Evolutionary conservation across 2,888 invertebrate genomes (phyloP), one percentile per base, ranked within the genome.

Genomic region (Carterocephalus palaemon): DNA sequence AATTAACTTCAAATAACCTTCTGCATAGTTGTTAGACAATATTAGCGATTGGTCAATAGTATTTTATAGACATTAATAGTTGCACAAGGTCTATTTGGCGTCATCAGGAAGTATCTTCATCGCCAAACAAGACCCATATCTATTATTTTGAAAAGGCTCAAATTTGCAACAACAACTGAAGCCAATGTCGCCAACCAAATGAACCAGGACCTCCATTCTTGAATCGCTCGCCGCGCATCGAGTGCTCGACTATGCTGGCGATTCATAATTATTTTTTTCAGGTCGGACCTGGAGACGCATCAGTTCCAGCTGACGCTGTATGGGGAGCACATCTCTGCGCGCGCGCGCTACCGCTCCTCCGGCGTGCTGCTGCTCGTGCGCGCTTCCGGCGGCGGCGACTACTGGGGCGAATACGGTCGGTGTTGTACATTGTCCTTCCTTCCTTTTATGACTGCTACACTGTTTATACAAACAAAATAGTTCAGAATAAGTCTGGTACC

Each of bases 371-470:
- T 95, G 56, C 86, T 95, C 49, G 92, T 95, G 0, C 91, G 93
- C 57, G 95, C 95, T 4, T 93, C 94, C 0, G 95, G 95, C 2
- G 93, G 94, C 36, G 95, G 95, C 2, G 94, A 95, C 69, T 95
- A 95, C 75, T 95, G 95, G 95, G 95, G 95, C 45, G 94, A 95
- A 80, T 95, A 95, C 64, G 93, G 95, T 95, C 68, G 54, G 66
- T 46, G 12, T n/a, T n/a, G n/a, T n/a, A n/a, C n/a, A n/a, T n/a
- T n/a, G n/a, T n/a, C 2, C 5, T 10, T 24, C 4, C 10, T 4
- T 10, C 10, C 5, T 8, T 9, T 24, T 24, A 26, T 12, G 6
- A 6, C 4, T 12, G 1, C 26, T 10, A 1, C 17, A 8, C 7
- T 8, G 5, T 5, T 7, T 13, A n/a, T 8, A 13, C 6, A 13